A percentile compares a stretch with the other conserved stretches of the same genome.
phyloP scores from a whole-genome alignment of 2,113 vertebrate genomes.

The Nesogale talazaci region DNA sequence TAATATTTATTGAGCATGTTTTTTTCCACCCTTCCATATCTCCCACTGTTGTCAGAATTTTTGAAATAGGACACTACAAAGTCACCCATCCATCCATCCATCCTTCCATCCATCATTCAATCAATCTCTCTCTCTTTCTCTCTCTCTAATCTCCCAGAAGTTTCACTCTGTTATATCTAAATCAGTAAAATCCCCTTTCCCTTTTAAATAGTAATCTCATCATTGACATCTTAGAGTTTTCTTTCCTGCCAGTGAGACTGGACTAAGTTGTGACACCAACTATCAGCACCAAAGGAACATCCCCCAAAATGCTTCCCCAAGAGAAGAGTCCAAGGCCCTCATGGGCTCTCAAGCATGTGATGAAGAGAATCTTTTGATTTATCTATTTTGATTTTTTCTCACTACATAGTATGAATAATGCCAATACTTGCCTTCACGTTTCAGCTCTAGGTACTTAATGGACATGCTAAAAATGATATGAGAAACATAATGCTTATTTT shows the following conservation, averaged over 20 bases:
- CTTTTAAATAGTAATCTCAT: conserved; percentile 8
- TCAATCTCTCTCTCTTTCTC: neutral
- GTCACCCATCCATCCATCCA: too few species aligned
- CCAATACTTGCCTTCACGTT: fast-evolving
- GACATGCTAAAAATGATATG: too few species aligned
- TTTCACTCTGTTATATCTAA: conserved; percentile 10
- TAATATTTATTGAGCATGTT: neutral
- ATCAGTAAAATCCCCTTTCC: neutral
- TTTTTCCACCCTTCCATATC: neutral
- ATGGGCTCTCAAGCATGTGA: neutral
- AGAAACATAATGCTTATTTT: neutral
- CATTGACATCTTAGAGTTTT: neutral
- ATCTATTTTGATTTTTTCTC: neutral
- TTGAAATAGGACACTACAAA: neutral
- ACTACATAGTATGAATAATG: neutral
- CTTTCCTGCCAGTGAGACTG: neutral
- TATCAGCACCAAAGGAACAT: too few species aligned
- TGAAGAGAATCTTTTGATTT: neutral
- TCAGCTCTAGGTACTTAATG: neutral
- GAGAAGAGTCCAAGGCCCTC: neutral
- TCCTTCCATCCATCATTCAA: too few species aligned
- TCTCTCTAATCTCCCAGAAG: neutral
- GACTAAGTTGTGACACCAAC: neutral
- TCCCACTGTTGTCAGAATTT: neutral
- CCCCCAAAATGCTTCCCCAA: neutral